These are phyloP conservation scores for Pogoniulus pusillus DNA, from an alignment of 2,797 vertebrate species.

Conservation along the genomic window DNA sequence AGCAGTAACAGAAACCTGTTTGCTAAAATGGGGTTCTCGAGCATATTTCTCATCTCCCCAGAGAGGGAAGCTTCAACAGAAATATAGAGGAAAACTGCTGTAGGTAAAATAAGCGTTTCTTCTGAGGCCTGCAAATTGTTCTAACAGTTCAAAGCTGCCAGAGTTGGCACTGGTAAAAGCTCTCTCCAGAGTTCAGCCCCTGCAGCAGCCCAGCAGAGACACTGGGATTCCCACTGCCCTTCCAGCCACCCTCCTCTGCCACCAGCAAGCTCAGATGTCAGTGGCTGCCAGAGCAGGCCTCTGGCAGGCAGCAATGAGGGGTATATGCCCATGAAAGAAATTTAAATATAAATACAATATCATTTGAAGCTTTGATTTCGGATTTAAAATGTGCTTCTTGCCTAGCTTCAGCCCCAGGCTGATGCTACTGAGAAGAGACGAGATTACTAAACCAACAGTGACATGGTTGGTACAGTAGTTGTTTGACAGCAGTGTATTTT, in stretches of 20 bases:
- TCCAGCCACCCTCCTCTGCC: not conserved
- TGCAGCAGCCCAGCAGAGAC: not conserved
- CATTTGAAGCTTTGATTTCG: not conserved
- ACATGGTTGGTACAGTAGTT: not conserved
- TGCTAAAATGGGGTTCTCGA: not conserved
- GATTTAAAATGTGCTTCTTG: not conserved
- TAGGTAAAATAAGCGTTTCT: not conserved
- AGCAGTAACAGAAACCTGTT: not conserved
- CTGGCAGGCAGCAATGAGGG: not conserved
- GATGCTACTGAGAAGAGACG: not conserved
- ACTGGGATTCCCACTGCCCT: not conserved
- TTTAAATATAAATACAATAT: not conserved
- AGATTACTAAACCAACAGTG: not conserved
- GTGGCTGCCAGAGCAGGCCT: not conserved
- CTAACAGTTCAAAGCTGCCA: not conserved
- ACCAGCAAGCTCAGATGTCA: not conserved
- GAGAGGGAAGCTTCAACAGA: not conserved
- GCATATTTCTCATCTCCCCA: not conserved
- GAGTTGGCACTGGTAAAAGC: not conserved
- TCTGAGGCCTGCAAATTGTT: not conserved
- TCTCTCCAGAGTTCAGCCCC: not conserved
- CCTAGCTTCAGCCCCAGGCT: not conserved
- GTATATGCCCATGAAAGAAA: not conserved
- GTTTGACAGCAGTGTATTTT: not conserved
- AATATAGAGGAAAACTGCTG: fast-evolving